Evolutionary conservation across 2,888 invertebrate genomes (phyloP), one percentile per base, ranked within the genome.

Genomic region (Apantesis nais): DNA sequence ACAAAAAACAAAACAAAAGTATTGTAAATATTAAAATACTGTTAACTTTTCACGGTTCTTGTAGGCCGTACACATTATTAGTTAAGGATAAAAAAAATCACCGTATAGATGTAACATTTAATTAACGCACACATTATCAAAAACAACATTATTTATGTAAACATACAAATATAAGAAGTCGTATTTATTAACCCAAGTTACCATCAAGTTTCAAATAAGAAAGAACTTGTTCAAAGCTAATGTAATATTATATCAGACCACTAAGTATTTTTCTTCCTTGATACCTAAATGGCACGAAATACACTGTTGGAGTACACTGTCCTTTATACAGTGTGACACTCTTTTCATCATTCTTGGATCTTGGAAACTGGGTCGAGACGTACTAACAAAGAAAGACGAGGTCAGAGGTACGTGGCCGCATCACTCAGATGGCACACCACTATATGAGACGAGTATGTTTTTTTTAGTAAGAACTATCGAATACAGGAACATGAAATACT

Each of bases 351-450:
- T 25, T 58, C 64, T 62, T n/a, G n/a, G n/a, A n/a, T n/a, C 65
- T 68, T 61, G 39, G 55, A 64, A 82, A 70, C 34, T 76, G 34
- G 82, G 80, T 80, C 82, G 76, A 71, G 75, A 52, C 48, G 68
- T 34, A 41, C 39, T 34, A 39, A 75, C 74, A 74, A 78, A 67
- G 70, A 29, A 52, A 14, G 58, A n/a, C 25, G 61, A 69, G 72
- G 78, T 73, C 70, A n/a, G n/a, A 55, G 55, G 55, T 19, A 34
- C 48, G 68, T 19, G 22, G 37, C 25, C 29, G 41, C 66, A 64
- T 22, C 58, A 39, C 39, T 68, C 29, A 34, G 58, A 48, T 61
- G 68, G 64, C 66, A 19, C 14, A 16, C 63, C 3, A 60, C 22
- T n/a, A 34, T 68, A 22, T 39, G 2, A 63, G 22, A 31, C 16